Percentiles rank a stretch among this genome's conserved stretches.
phyloP scores from a whole-genome alignment of 2,797 vertebrate genomes.

The Nothura maculosa region DNA sequence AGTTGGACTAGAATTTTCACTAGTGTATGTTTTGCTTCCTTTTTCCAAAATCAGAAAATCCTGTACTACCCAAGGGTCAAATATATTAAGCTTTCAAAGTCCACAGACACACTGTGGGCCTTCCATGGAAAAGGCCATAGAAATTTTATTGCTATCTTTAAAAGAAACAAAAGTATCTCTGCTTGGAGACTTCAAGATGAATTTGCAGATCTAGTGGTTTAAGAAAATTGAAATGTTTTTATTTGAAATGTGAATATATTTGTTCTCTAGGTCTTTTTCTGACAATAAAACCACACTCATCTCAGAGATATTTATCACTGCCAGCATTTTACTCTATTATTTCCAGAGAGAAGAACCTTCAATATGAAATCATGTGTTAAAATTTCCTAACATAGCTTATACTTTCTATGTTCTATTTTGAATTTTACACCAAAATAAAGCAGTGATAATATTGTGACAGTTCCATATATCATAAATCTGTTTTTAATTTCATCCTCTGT shows the following conservation, averaged over 20 bases:
- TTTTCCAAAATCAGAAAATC: background rate
- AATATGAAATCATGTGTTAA: background rate
- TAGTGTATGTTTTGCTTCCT: background rate
- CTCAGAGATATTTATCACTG: background rate
- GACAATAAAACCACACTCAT: background rate
- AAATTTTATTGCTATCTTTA: constrained; percentile 50
- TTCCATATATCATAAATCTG: background rate
- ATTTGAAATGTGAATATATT: constrained; percentile 54
- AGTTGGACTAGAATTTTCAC: background rate
- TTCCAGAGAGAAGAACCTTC: constrained; percentile 14
- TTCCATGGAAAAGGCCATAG: constrained; percentile 43
- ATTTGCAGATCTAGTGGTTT: constrained; percentile 36
- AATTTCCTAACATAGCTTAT: background rate
- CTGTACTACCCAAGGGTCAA: background rate
- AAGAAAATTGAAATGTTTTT: constrained; percentile 16
- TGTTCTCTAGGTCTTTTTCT: constrained; percentile 52
- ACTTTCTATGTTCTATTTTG: constrained; percentile 1
- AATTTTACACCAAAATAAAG: background rate
- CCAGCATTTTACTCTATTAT: constrained; percentile 10
- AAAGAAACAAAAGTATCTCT: constrained; percentile 53
- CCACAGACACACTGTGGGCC: background rate
- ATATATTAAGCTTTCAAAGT: background rate
- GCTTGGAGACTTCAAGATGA: constrained; percentile 44
- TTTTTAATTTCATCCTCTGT: background rate
- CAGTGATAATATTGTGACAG: background rate